A percentile compares a stretch with the other conserved stretches of the same genome.
These are phyloP conservation scores for Miniopterus natalensis DNA, from an alignment of 2,113 vertebrate species.

Conservation along the genomic window DNA sequence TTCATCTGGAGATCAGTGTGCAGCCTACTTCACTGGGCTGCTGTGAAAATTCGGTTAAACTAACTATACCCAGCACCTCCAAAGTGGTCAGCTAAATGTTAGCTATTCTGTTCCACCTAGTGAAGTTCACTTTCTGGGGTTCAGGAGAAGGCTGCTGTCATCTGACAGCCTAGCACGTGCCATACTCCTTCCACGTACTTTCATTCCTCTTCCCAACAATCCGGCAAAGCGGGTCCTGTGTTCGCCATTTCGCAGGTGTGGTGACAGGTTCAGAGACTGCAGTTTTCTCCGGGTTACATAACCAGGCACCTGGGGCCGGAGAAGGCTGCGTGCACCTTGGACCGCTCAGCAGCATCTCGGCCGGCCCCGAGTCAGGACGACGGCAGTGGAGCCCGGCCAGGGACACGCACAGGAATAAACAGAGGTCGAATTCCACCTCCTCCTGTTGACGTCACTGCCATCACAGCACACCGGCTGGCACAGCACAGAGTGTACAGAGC, in stretches of 20 bases:
- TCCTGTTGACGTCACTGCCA: not conserved
- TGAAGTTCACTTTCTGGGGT: not conserved
- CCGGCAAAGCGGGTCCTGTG: fast-evolving
- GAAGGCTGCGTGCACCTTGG: not conserved
- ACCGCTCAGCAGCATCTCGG: not conserved
- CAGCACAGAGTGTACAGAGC: slow-evolving; percentile 69
- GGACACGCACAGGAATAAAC: not conserved
- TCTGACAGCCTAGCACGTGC: not conserved
- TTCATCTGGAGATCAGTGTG: not conserved
- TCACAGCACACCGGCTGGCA: not conserved
- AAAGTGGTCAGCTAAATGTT: not conserved
- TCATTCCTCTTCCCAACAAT: not conserved
- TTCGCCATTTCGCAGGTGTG: fast-evolving
- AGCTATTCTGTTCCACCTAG: not conserved
- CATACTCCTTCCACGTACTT: not conserved
- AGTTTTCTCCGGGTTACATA: not conserved
- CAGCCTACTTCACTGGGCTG: not conserved
- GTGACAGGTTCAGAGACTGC: not conserved
- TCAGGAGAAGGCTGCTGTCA: not conserved
- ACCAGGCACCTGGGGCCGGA: not conserved
- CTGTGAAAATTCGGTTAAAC: not conserved
- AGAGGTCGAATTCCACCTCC: slow-evolving; percentile 53
- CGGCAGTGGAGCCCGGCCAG: not conserved
- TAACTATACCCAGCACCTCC: not conserved
- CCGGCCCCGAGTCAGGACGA: not conserved